Conservation (phyloP, 2,113 vertebrate genomes). For the Rousettus leschenaultii region DNA sequence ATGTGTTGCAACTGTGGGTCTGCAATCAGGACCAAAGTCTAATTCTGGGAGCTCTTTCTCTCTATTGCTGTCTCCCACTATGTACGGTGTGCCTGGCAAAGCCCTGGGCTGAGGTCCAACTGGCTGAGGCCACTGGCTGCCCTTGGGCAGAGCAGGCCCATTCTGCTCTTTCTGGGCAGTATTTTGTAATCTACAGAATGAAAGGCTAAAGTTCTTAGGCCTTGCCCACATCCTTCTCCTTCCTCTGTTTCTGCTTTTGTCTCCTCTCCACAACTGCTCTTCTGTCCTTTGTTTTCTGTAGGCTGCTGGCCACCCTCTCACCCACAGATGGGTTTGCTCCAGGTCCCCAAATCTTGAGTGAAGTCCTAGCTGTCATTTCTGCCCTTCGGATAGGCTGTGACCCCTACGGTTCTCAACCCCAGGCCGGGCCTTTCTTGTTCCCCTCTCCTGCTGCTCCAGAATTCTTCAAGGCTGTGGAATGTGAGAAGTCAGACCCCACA, state of each 20-base stretch:
- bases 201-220: background rate
- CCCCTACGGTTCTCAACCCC: background rate
- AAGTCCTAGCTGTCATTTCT: background rate
- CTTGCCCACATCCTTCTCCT: background rate
- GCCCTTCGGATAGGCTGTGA: background rate
- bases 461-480: background rate
- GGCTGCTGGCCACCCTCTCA: background rate
- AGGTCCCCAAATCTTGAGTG: background rate
- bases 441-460: background rate
- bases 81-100: background rate
- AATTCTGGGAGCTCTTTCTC: background rate
- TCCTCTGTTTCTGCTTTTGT: background rate
- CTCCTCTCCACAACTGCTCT: background rate
- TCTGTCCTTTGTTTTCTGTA: background rate
- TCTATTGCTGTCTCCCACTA: background rate
- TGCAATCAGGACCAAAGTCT: background rate
- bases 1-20: background rate
- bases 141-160: background rate
- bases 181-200: background rate
- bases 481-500: fast-evolving
- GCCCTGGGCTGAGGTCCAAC: background rate
- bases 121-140: background rate
- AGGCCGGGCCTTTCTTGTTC: background rate
- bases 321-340: background rate
- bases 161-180: background rate